Percentiles rank a stretch among this genome's conserved stretches.
Evolutionary conservation across 2,113 vertebrate genomes (phyloP).

Genomic region (Elanoides forficatus): DNA sequence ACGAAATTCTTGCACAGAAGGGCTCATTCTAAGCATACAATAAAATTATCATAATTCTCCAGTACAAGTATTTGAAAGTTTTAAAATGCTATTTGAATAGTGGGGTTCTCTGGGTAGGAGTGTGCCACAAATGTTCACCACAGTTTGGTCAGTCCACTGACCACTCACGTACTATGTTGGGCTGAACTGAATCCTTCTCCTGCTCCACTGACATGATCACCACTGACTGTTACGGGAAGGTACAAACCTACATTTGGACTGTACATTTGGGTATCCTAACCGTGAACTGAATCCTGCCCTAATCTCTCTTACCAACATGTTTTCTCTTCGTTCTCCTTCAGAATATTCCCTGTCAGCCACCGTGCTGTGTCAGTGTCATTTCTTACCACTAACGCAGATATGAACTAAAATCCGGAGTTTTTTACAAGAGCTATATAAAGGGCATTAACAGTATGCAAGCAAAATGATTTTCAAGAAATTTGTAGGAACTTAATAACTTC

Average conservation of each 20-base stretch:
- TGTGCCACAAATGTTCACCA: not conserved
- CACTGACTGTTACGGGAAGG: not conserved
- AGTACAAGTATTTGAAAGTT: not conserved
- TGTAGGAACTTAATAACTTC: not conserved
- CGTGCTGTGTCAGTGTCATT: not conserved
- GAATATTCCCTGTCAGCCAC: not conserved
- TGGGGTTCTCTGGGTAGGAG: not conserved
- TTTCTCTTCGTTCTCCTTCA: not conserved
- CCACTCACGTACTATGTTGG: rapidly evolving
- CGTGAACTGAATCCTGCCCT: not conserved
- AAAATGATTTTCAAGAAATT: not conserved
- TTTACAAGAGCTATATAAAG: not conserved
- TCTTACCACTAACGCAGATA: not conserved
- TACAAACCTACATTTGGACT: not conserved
- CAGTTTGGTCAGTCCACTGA: not conserved
- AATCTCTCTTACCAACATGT: not conserved
- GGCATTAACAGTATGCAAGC: not conserved
- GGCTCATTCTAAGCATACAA: not conserved
- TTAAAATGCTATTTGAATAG: not conserved
- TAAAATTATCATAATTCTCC: not conserved
- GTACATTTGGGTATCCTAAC: not conserved
- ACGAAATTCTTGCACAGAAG: not conserved
- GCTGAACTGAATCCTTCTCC: not conserved
- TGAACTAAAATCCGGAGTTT: not conserved
- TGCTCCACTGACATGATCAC: not conserved